Base-by-base conservation (phyloP, 2,888 invertebrate species). In the Netelia virgata region DNA sequence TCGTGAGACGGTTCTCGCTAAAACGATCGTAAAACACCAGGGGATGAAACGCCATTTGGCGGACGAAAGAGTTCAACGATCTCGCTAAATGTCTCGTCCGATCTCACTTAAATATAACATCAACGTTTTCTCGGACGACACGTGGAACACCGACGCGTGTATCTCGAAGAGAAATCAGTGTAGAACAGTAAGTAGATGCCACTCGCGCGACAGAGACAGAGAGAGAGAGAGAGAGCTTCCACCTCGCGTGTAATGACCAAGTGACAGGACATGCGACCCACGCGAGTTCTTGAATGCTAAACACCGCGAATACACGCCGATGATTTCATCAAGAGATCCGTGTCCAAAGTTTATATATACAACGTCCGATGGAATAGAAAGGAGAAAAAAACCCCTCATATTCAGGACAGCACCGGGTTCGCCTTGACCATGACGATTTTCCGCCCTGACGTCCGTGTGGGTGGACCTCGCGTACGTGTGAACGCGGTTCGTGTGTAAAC, bases 41-140 rank as follows among this genome's bases (percentile, higher is more conserved):
- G 14, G 28, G 36, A 68, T 77, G 18, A 64, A 61, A 61, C 36
- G 63, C 69, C 69, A 81, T 69, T 84, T 81, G 81, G 84, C 76
- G 68, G 10, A 11, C 28, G 59, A 63, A 9, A 28, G 50, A 57
- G 77, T 63, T 74, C 84, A 84, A 73, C 50, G 81, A 69, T 81
- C 73, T 69, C 59, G 50, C 75, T 18, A 10, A 74, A 81, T 69
- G 50, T 55, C 41, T 47, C 59, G 14, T 57, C 64, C 43, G 53
- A 76, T 72, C 11, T 47, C 14, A 68, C 80, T 80, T 55, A 55
- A 50, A 73, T 47, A 3, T 14, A 14, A 10, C 16, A n/a, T 18
- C 57, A 18, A 18, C 1, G 57, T 57, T 57, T 18, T 57, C 18
- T 57, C 57, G 57, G 5, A 18, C 18, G 57, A 18, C 16, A 10